Evolutionary conservation across 2,888 invertebrate species (phyloP), one percentile per base, ranked within the genome.

Genomic region (Julus scanicus): DNA sequence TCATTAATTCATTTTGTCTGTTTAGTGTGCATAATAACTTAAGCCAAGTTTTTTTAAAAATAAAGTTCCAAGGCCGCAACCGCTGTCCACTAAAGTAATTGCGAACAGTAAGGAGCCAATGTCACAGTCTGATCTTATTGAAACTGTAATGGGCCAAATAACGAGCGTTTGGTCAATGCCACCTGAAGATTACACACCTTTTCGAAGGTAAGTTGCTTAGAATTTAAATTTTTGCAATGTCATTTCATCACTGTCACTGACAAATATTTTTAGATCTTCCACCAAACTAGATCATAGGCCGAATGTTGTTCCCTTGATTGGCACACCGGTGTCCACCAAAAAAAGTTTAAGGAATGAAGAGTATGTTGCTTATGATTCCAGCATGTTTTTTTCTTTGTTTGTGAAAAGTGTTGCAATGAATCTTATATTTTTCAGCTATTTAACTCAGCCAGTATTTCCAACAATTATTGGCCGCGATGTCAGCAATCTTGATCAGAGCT

Each of bases 111-210:
- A 93, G 15, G 93, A 93, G 91, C 92, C 91, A 90, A 92, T 91
- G 90, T 93, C 93, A 87, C 93, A 93, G 90, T 93, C 94, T 0
- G 90, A 91, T 57, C 90, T 94, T 84, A 92, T 94, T 88, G 91
- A 92, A 88, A 92, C 93, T 1, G 92, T 93, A 11, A 91, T 94
- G 90, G 91, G 92, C 2, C 94, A 93, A 91, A 92, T 93, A 44
- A 92, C 92, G 88, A 93, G 93, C 89, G 92, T 92, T 1, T 94
- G 92, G 93, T 93, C 90, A 92, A 93, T 91, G 37, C 89, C 90
- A 40, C 57, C 89, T 80, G 88, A 40, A 83, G 86, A 80, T 49
- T 87, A 40, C 39, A 88, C 49, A 20, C 44, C 71, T 49, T 71
- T 20, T n/a, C 39, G 44, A 84, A 86, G 15, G 85, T 44, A 37